These are phyloP conservation scores for Anas platyrhynchos DNA, from an alignment of 2,113 vertebrate species.

Conservation along the genomic window DNA sequence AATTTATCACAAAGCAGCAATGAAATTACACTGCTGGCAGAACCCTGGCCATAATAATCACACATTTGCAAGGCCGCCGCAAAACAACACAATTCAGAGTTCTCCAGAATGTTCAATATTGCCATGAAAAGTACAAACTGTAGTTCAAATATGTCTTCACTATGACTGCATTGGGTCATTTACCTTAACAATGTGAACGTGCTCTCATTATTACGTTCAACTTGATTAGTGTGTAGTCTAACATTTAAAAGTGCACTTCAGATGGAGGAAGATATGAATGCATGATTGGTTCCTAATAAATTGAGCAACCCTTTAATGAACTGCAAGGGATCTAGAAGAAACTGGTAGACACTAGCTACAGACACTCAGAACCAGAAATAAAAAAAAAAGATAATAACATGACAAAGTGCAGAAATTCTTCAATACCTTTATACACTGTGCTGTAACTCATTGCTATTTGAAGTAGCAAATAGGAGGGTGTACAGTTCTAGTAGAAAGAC, in stretches of 20 bases:
- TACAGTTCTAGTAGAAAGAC: background rate
- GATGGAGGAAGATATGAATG: constrained; percentile 80
- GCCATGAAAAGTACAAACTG: constrained; percentile 73
- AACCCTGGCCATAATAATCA: background rate
- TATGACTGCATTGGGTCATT: constrained; percentile 81
- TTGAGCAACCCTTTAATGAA: constrained; percentile 77
- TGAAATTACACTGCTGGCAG: too few relatives aligned
- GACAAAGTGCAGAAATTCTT: background rate
- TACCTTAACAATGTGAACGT: constrained; percentile 82
- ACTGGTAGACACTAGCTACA: constrained; percentile 55
- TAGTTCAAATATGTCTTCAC: constrained; percentile 77
- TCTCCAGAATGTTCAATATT: constrained; percentile 68
- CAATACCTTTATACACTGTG: background rate
- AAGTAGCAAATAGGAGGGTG: background rate
- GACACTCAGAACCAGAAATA: constrained; percentile 51
- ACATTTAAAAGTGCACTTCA: constrained; percentile 83
- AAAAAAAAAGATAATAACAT: constrained; percentile 38
- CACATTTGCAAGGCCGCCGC: constrained; percentile 22
- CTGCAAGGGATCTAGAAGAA: constrained; percentile 67
- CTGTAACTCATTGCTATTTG: background rate
- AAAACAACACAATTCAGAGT: constrained; percentile 53
- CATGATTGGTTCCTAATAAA: constrained; percentile 84
- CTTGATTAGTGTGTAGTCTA: constrained; percentile 83
- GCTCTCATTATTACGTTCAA: constrained; percentile 81
- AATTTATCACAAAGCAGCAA: constrained; percentile 15